A percentile compares a stretch with the other conserved stretches of the same genome.
Conservation (phyloP, 1,140 invertebrate species). For the Lepidurus couesii region DNA sequence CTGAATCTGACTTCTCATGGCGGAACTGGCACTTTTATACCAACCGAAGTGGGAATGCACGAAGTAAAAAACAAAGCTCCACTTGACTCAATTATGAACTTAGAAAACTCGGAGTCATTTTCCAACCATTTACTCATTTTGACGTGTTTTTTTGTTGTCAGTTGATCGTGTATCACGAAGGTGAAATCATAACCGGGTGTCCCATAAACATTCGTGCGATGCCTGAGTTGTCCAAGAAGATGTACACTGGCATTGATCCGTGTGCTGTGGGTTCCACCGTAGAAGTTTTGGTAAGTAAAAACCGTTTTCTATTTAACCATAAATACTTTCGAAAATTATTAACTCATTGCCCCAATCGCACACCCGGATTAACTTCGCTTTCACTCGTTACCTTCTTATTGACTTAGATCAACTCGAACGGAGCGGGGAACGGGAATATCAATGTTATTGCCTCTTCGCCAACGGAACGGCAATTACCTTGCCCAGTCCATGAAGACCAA, state of each 20-base stretch:
- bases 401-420: constrained; percentile 58
- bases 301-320: constrained; percentile 30
- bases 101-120: neutral
- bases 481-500: constrained; percentile 63
- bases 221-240: constrained; percentile 74
- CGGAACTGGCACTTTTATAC: constrained; percentile 72
- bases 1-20: constrained; percentile 61
- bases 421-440: constrained; percentile 71
- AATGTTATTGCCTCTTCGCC: constrained; percentile 84
- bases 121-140: constrained; percentile 29
- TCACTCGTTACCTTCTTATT: constrained; percentile 26
- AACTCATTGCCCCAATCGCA: too few relatives aligned
- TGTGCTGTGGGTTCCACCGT: constrained; percentile 89
- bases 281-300: constrained; percentile 85
- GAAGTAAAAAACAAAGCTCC: constrained; percentile 55
- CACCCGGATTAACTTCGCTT: neutral
- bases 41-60: constrained; percentile 87
- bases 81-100: constrained; percentile 7
- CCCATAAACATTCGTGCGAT: constrained; percentile 78
- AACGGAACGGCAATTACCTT: constrained; percentile 65
- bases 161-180: constrained; percentile 59
- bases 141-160: constrained; percentile 42
- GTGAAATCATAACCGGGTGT: constrained; percentile 58
- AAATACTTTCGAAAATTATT: neutral
- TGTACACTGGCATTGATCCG: constrained; percentile 80